phyloP scores from a whole-genome alignment of 2,113 vertebrate species.

The Salvelinus fontinalis region DNA sequence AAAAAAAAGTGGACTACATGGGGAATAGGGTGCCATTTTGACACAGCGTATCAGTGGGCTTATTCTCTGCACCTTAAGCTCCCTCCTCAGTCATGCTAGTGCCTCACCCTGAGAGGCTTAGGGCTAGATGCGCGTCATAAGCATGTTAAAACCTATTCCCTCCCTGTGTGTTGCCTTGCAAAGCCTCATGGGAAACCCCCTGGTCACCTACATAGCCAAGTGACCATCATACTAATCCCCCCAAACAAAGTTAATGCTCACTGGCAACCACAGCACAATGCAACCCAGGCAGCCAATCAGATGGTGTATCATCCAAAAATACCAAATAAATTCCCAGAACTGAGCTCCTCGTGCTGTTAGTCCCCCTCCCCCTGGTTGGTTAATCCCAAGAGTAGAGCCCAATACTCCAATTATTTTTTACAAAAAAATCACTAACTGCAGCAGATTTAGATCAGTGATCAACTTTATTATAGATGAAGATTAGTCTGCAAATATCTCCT shows the following conservation, averaged over 20 bases:
- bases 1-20: neutral
- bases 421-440: no score
- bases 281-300: no score
- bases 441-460: no score
- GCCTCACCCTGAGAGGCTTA: neutral
- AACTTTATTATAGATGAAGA: no score
- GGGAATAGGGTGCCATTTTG: no score
- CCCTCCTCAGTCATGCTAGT: neutral
- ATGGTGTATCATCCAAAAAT: no score
- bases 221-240: slow-evolving; percentile 52
- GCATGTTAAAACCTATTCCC: neutral
- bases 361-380: no score
- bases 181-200: neutral
- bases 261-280: slow-evolving; percentile 11
- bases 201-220: neutral
- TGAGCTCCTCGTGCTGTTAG: no score
- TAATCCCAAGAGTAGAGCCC: no score
- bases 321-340: no score
- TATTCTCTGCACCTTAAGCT: neutral
- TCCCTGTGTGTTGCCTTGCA: neutral
- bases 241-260: slow-evolving; percentile 41
- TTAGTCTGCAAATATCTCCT: no score
- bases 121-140: neutral
- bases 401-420: no score
- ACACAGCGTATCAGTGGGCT: neutral